Conservation (phyloP, 2,113 vertebrate species). For the Nothobranchius furzeri region DNA sequence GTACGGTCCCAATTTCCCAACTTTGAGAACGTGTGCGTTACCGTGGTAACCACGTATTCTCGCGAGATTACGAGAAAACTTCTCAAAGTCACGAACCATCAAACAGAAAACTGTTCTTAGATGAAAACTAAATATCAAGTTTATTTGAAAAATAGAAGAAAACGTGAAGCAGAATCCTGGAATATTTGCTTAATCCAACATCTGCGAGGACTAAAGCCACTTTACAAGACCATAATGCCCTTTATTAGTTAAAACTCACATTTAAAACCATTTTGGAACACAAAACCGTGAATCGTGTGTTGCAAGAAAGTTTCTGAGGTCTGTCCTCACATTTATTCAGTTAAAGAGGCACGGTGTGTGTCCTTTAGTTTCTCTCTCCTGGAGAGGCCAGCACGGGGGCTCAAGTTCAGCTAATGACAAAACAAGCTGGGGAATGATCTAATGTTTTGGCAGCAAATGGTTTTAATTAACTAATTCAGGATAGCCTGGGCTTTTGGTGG, state of each 20-base stretch:
- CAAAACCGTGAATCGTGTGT: background rate
- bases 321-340: background rate
- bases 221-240: too few relatives aligned
- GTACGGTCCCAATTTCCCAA: constrained; percentile 33
- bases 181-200: too few relatives aligned
- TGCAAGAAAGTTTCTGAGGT: background rate
- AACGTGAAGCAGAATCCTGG: too few relatives aligned
- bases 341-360: background rate
- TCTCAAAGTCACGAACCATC: too few relatives aligned
- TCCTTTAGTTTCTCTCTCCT: constrained; percentile 20
- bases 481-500: constrained; percentile 50
- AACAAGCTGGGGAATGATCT: constrained; percentile 61
- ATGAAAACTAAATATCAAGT: too few relatives aligned
- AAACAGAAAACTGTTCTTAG: too few relatives aligned
- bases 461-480: constrained; percentile 63
- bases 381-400: constrained; percentile 30
- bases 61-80: constrained; percentile 29
- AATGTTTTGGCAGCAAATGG: constrained; percentile 67
- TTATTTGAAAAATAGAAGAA: too few relatives aligned
- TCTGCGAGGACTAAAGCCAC: too few relatives aligned
- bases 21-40: constrained; percentile 38
- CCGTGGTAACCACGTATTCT: constrained; percentile 46
- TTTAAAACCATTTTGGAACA: too few relatives aligned
- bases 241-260: too few relatives aligned
- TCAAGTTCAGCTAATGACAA: constrained; percentile 52